Evolutionary conservation across 37 sponge, comb jelly and placozoan genomes (phyloP), one percentile per base, ranked within the genome.

Genomic region (Aphrocallistes beatrix): DNA sequence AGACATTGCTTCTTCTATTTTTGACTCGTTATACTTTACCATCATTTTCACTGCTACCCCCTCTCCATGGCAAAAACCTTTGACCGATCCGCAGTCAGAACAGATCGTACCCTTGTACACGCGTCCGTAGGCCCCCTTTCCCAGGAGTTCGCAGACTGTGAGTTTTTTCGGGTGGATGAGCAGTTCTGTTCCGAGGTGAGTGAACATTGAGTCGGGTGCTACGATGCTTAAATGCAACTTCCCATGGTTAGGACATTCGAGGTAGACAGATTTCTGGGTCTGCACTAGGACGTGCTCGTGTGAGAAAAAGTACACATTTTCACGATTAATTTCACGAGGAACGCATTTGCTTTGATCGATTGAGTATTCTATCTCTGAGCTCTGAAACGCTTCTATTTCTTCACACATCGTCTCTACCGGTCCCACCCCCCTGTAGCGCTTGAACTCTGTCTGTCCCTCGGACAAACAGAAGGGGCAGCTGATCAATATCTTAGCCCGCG

Each of bases 141-240:
- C 75, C 75, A 60, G 75, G 25, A 60, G 75, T 30, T 60, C n/a
- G 34, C 75, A 60, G 25, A 60, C 75, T 3, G 75, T 28, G 6
- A 60, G 75, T 60, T 60, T 60, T 13, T 21, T 60, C 25, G 75
- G 75, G n/a, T 60, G 75, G 32, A 60, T 28, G 8, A 60, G 75
- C 34, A 60, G 34, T 13, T 60, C 75, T 3, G 75, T 60, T 60
- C 75, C 75, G 28, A 60, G n/a, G 34, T 60, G 75, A 19, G 75
- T 60, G 75, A 60, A 60, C n/a, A 93, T 92, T 23, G 88, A 83
- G 60, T 93, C 90, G 23, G 94, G 94, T 37, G 90, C 90, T 37
- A 93, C 86, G 87, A 91, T 89, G 36, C 84, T 45, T 30, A 89
- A 85, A 38, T 85, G 88, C 21, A 93, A 37, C 1, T 85, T 47